A percentile compares a stretch with the other conserved stretches of the same genome.
These are phyloP conservation scores for Kradibia gibbosae DNA, from an alignment of 1,140 invertebrate genomes.

Conservation along the genomic window DNA sequence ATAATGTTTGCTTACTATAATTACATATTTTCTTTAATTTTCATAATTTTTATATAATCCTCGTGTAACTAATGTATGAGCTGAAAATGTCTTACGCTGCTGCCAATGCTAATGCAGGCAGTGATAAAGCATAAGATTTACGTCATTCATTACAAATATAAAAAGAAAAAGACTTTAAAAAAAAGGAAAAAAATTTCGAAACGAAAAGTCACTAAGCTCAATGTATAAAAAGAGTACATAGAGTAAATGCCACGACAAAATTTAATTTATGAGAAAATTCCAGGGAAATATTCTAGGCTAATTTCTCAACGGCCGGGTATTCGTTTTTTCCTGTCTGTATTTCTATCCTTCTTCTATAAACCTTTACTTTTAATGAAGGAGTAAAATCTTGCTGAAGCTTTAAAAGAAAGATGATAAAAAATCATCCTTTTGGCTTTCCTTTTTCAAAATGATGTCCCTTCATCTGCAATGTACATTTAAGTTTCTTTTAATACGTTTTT, in stretches of 20 bases:
- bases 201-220: constrained; percentile 22
- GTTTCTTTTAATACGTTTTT: not conserved
- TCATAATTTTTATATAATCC: constrained; percentile 3
- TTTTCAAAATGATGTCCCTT: constrained; percentile 27
- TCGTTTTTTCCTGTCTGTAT: constrained; percentile 43
- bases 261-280: constrained; percentile 67
- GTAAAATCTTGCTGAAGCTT: constrained; percentile 29
- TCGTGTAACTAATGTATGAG: not conserved
- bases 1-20: not conserved
- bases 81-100: constrained; percentile 8
- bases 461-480: constrained; percentile 30
- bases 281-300: constrained; percentile 63
- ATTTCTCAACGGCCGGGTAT: constrained; percentile 60
- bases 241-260: constrained; percentile 54
- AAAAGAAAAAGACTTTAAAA: constrained; percentile 27
- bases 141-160: not conserved
- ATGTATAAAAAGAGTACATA: constrained; percentile 10
- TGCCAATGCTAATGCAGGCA: not conserved
- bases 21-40: constrained; percentile 28
- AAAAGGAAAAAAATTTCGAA: not conserved
- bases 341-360: constrained; percentile 46
- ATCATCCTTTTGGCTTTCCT: not conserved
- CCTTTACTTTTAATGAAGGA: constrained; percentile 47
- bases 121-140: constrained; percentile 22
- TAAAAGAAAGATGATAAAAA: constrained; percentile 13